Evolutionary conservation across 2,113 vertebrate species (phyloP), one percentile per base, ranked within the genome.

Genomic region (Myxocyprinus asiaticus): DNA sequence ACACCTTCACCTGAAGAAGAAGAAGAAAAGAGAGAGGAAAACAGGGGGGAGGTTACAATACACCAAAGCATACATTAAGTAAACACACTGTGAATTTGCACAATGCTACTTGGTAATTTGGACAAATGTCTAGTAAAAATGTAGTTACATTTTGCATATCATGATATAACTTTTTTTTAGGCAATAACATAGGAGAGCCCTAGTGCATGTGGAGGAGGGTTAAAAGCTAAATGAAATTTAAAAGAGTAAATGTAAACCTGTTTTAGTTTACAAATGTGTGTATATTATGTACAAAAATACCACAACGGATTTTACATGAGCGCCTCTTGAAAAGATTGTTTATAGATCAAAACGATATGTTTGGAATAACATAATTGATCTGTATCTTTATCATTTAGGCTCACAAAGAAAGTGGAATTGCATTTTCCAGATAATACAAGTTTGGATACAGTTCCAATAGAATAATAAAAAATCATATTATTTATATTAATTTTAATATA

Each of bases 1-100:
- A 98, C 80, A 98, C 97, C 80, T 98, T 98, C 80, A 99, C 97
- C 97, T 99, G 89, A 89, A 90, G 44, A 51, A 45, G 2, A 22
- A 53, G 7, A 47, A 6, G 50, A 42, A 15, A 4, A 17, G 45
- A 63, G 58, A 14, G 6, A 47, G 22, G 22, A 3, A 33, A 33
- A 33, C 22, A 33, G 22, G 22, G 22, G 22, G 22, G 22, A 33
- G 10, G 44, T 75, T 75, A 44, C 10, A 71, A 77, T 44, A 11
- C 9, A 66, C 22, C 22, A 69, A 22, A 76, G 47, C n/a, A 33
- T 1, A 33, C 22, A 33, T 33, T 1, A 33, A 33, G 22, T 22
- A 5, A 53, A 69, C 7, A 9, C 45, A 68, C 7, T 43, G 67
- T 33, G 22, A 33, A 33, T 68, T 56, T 58, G 14, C 14, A 58